Evolutionary conservation across 2,797 vertebrate genomes (phyloP).

Genomic region (Petrocephalus schoutedeni): DNA sequence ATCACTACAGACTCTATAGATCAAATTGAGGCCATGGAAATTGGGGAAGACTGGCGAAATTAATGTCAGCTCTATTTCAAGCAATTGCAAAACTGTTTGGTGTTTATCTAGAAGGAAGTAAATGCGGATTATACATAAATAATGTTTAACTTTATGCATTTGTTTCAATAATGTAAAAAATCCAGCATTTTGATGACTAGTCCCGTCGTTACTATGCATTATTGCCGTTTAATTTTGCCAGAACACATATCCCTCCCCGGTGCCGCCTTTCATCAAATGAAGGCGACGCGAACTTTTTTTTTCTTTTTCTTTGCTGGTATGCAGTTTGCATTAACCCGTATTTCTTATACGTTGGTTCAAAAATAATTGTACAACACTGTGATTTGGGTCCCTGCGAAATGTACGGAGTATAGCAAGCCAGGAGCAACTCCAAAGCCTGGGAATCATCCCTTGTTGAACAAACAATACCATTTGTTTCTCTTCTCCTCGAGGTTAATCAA

Average conservation of each 20-base stretch:
- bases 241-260: neutral
- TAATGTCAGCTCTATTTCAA: neutral
- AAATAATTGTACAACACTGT: neutral
- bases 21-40: neutral
- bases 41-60: neutral
- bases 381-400: neutral
- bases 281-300: neutral
- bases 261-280: neutral
- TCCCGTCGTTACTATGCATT: neutral
- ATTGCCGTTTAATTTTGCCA: neutral
- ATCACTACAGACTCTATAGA: neutral
- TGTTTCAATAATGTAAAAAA: neutral
- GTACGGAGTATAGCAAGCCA: neutral
- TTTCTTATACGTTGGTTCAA: neutral
- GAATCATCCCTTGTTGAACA: constrained; percentile 40
- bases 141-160: neutral
- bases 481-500: constrained; percentile 29
- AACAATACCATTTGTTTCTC: constrained; percentile 44
- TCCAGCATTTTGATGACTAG: neutral
- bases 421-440: neutral
- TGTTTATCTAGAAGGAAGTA: neutral
- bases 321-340: neutral
- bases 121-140: neutral
- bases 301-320: neutral
- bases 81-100: neutral